These are phyloP conservation scores for Watersipora subatra DNA, from an alignment of 1,140 invertebrate species.

Conservation along the genomic window DNA sequence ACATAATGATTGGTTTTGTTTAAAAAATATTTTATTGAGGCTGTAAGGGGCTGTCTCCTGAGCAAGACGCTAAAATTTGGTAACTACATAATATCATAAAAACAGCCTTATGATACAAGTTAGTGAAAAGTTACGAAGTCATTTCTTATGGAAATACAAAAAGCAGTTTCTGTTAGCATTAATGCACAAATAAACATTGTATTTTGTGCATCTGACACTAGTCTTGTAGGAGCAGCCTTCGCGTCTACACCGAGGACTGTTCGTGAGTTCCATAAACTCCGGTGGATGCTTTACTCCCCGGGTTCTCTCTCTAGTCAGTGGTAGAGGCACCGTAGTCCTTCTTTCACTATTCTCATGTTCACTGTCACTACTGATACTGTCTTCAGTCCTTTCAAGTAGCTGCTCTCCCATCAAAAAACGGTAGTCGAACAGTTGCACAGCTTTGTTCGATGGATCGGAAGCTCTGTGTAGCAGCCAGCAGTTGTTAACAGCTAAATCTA, in stretches of 20 bases:
- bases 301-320: too few relatives aligned
- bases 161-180: slow-evolving; percentile 1
- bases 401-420: background rate
- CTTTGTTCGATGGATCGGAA: background rate
- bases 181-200: slow-evolving; percentile 1
- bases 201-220: background rate
- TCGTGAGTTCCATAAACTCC: background rate
- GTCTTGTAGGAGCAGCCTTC: background rate
- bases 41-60: too few relatives aligned
- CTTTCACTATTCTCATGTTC: background rate
- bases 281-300: background rate
- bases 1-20: too few relatives aligned
- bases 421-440: background rate
- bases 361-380: background rate
- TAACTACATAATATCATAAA: too few relatives aligned
- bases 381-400: background rate
- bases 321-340: background rate
- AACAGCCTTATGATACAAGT: too few relatives aligned
- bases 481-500: slow-evolving; percentile 32
- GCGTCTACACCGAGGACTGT: background rate
- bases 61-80: too few relatives aligned
- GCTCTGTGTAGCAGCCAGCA: slow-evolving; percentile 18
- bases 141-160: background rate
- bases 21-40: too few relatives aligned
- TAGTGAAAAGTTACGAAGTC: too few relatives aligned